These are phyloP conservation scores for Limenitis camilla DNA, from an alignment of 2,888 invertebrate species.

Conservation along the genomic window DNA sequence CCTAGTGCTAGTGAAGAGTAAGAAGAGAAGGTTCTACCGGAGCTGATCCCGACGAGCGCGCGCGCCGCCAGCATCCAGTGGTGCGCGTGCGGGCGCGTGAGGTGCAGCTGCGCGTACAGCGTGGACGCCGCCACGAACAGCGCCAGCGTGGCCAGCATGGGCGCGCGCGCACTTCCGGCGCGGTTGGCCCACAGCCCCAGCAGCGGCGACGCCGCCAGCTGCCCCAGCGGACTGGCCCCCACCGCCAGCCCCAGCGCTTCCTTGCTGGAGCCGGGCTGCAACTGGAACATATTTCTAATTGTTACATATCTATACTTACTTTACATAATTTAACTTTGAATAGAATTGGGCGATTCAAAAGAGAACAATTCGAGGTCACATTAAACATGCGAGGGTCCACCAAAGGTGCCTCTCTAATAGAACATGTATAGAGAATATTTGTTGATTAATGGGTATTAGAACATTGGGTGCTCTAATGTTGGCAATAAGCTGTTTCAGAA, in stretches of 20 bases:
- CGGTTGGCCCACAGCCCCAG: slow-evolving; percentile 90
- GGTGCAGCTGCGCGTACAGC: slow-evolving; percentile 83
- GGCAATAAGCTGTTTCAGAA: no score
- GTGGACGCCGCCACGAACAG: slow-evolving; percentile 83
- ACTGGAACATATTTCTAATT: slow-evolving; percentile 76
- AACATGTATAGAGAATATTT: no score
- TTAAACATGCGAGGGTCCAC: no score
- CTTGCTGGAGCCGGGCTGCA: slow-evolving; percentile 85
- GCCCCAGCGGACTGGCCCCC: slow-evolving; percentile 90
- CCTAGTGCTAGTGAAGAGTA: background rate
- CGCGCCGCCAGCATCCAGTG: slow-evolving; percentile 85
- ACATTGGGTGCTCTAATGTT: no score
- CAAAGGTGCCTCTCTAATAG: no score
- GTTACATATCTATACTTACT: no score
- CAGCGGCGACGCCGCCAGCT: slow-evolving; percentile 89
- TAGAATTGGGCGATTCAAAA: no score
- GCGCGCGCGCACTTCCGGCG: slow-evolving; percentile 80
- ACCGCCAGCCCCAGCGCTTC: slow-evolving; percentile 89
- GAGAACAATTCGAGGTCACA: no score
- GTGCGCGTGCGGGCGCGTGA: slow-evolving; percentile 77
- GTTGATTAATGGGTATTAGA: no score
- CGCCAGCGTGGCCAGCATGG: slow-evolving; percentile 79
- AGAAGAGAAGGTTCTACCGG: slow-evolving; percentile 68
- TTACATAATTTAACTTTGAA: no score
- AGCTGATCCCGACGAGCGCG: slow-evolving; percentile 88